Conservation (phyloP, 1,140 invertebrate species). For the Temnothorax nylanderi region DNA sequence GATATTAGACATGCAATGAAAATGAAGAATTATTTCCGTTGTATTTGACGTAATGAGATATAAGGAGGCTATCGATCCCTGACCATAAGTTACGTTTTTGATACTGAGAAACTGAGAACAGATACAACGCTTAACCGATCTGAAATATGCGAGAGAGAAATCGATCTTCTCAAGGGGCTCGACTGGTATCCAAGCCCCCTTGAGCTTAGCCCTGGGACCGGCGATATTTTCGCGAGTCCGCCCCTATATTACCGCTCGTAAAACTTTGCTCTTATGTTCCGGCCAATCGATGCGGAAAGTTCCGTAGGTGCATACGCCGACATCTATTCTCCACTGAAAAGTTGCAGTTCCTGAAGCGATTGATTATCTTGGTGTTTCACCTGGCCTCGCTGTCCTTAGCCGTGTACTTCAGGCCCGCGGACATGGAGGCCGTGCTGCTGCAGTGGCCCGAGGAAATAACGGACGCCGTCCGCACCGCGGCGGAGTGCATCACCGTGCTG, state of each 20-base stretch:
- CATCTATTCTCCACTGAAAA: constrained; percentile 70
- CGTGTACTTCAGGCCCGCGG: constrained; percentile 93
- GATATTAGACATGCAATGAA: neutral
- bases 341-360: constrained; percentile 95
- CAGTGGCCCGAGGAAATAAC: constrained; percentile 86
- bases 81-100: neutral
- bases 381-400: constrained; percentile 95
- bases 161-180: constrained; percentile 2
- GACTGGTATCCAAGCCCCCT: neutral
- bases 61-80: neutral
- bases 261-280: constrained; percentile 56
- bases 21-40: neutral
- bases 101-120: neutral
- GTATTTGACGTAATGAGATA: neutral
- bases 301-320: constrained; percentile 36
- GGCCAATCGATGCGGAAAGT: constrained; percentile 56
- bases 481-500: constrained; percentile 93
- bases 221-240: constrained; percentile 41
- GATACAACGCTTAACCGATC: neutral
- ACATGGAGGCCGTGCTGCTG: constrained; percentile 86
- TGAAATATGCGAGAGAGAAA: constrained; percentile 19
- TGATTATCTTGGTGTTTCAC: constrained; percentile 95
- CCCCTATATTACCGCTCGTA: constrained; percentile 21
- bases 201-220: constrained; percentile 24
- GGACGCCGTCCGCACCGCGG: constrained; percentile 83